phyloP scores from a whole-genome alignment of 2,113 vertebrate species.

The Ochotona princeps region DNA sequence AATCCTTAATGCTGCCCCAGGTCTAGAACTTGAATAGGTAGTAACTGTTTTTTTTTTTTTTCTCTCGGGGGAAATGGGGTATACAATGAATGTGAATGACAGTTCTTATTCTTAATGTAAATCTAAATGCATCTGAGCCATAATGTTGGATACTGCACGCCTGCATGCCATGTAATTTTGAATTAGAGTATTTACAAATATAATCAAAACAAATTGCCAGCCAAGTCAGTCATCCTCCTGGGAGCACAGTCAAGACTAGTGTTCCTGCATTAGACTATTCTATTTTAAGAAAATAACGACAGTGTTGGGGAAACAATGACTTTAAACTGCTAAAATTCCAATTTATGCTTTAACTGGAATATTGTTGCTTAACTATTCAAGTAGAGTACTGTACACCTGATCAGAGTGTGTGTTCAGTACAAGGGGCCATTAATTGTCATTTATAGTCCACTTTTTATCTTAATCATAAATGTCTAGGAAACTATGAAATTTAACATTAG shows the following conservation, averaged over 20 bases:
- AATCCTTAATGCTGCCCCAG: constrained; percentile 91
- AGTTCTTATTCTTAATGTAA: constrained; percentile 89
- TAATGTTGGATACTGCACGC: constrained; percentile 93
- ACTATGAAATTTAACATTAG: constrained; percentile 83
- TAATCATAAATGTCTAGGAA: constrained; percentile 78
- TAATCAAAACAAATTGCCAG: constrained; percentile 87
- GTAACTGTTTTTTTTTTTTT: constrained; percentile 66
- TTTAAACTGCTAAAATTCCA: constrained; percentile 78
- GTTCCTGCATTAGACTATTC: constrained; percentile 80
- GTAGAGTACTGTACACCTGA: constrained; percentile 70
- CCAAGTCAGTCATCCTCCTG: constrained; percentile 78
- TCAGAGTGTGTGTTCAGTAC: constrained; percentile 63
- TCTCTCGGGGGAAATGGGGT: constrained; percentile 73
- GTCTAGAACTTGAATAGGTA: constrained; percentile 87
- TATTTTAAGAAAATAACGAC: constrained; percentile 80
- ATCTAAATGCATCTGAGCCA: constrained; percentile 89
- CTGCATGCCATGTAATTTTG: constrained; percentile 91
- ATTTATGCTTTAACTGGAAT: constrained; percentile 72
- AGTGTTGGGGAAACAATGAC: constrained; percentile 77
- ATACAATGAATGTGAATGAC: constrained; percentile 88
- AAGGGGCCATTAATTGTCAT: constrained; percentile 70
- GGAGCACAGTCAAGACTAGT: constrained; percentile 82
- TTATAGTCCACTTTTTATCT: constrained; percentile 79
- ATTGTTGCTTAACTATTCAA: constrained; percentile 70
- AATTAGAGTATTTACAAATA: constrained; percentile 85